A percentile compares a stretch with the other conserved stretches of the same genome.
Evolutionary conservation across 2,113 vertebrate genomes (phyloP).

Genomic region (Psittacus erithacus): DNA sequence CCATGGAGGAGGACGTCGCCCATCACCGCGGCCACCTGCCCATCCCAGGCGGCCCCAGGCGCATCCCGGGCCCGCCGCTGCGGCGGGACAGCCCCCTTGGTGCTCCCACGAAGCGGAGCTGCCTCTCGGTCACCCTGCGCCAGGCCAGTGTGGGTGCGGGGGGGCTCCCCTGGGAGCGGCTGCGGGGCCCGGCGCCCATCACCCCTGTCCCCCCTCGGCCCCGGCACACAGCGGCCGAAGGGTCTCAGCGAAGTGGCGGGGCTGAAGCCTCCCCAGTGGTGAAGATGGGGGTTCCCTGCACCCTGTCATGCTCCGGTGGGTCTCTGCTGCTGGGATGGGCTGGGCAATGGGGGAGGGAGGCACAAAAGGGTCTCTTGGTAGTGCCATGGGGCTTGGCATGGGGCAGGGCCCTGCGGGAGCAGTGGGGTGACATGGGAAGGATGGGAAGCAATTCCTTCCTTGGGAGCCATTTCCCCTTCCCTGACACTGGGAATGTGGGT

Average conservation of each 20-base stretch:
- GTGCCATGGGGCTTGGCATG: neutral
- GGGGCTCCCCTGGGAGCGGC: neutral
- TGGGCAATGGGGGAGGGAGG: neutral
- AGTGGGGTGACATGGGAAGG: accelerated
- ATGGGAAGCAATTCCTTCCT: neutral
- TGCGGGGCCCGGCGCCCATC: neutral
- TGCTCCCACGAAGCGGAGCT: conserved; percentile 2
- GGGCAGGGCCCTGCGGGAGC: neutral
- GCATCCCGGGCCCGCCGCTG: neutral
- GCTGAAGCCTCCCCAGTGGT: accelerated
- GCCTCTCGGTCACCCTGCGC: neutral
- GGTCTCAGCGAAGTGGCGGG: neutral
- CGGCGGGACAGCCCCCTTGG: neutral
- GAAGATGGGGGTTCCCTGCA: neutral
- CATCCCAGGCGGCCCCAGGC: neutral
- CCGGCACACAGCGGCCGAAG: accelerated
- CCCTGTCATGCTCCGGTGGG: neutral
- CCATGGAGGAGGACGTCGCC: conserved; percentile 49
- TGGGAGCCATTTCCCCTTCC: neutral
- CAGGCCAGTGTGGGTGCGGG: accelerated
- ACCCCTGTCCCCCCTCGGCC: neutral
- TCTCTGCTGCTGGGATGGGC: neutral
- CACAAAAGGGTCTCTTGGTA: accelerated
- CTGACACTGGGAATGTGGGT: neutral
- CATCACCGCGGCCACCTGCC: neutral